A percentile compares a stretch with the other conserved stretches of the same genome.
Conservation (phyloP, 1,140 invertebrate species). For the Telenomus remus region DNA sequence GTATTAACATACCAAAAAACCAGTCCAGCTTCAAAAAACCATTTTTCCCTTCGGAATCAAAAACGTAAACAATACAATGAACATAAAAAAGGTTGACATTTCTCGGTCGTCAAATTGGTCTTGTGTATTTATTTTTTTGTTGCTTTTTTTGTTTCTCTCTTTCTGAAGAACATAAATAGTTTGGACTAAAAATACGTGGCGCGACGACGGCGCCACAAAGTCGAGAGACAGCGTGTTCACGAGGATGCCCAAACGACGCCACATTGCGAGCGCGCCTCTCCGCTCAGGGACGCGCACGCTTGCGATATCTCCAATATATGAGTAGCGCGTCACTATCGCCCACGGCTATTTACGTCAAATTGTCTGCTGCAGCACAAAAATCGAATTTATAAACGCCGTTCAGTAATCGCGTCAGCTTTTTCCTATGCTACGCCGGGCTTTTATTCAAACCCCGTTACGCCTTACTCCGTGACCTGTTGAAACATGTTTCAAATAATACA, state of each 20-base stretch:
- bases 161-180: slow-evolving; percentile 62
- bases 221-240: slow-evolving; percentile 40
- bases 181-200: slow-evolving; percentile 63
- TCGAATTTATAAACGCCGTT: slow-evolving; percentile 39
- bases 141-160: no score
- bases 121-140: slow-evolving; percentile 50
- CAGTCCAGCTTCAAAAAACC: no score
- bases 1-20: slow-evolving; percentile 14
- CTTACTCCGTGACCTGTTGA: no score
- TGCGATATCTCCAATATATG: slow-evolving; percentile 28
- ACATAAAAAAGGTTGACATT: no score
- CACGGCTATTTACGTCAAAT: slow-evolving; percentile 53
- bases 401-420: slow-evolving; percentile 31
- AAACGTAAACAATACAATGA: no score
- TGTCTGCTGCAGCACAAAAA: slow-evolving; percentile 35
- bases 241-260: slow-evolving; percentile 47
- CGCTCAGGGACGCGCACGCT: slow-evolving; percentile 51
- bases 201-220: slow-evolving; percentile 52
- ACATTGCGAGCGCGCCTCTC: slow-evolving; percentile 30
- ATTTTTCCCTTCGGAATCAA: no score
- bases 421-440: neutral
- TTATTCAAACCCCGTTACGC: neutral
- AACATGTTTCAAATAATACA: no score
- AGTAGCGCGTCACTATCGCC: slow-evolving; percentile 44
- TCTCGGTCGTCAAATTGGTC: slow-evolving; percentile 39